Evolutionary conservation across 1,140 invertebrate species (phyloP), one percentile per base, ranked within the genome.

Genomic region (Heterodera carotae): DNA sequence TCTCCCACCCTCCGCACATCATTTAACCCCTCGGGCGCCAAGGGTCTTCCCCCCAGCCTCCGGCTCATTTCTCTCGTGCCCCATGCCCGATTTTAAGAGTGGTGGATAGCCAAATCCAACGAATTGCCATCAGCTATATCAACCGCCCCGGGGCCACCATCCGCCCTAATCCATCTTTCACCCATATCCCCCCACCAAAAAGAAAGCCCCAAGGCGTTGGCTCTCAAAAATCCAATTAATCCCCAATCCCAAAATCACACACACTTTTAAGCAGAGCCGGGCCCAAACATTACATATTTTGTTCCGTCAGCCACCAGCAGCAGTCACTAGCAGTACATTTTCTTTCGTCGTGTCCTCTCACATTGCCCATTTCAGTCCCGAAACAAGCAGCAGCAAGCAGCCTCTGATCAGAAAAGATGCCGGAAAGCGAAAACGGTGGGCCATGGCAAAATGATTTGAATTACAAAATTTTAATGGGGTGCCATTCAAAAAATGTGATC

Each of bases 181-280:
- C n/a, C n/a, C n/a, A n/a, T n/a, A n/a, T n/a, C 48, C 48, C 48
- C 48, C 48, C 48, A 18, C 48, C 48, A 43, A 7, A n/a, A n/a
- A n/a, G n/a, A n/a, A n/a, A n/a, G 48, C 48, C 48, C 18, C 48
- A n/a, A n/a, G n/a, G n/a, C n/a, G n/a, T n/a, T n/a, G n/a, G n/a
- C 48, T 56, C 48, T 56, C 48, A 56, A 43, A 43, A 56, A 56
- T 56, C 48, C 48, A 56, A 56, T 56, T 56, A 56, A 56, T 56
- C 18, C 15, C 48, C n/a, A n/a, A n/a, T 56, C 48, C 48, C 48
- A 22, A 43, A 43, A 43, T n/a, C n/a, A 43, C 39, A 43, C 39
- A 8, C 48, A 53, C 48, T 56, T 56, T 56, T 56, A 56, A 56
- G 48, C 48, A 56, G 22, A 56, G 48, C 48, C 48, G 48, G 48